Evolutionary conservation across 2,113 vertebrate genomes (phyloP), one percentile per base, ranked within the genome.

Genomic region (Lathamus discolor): DNA sequence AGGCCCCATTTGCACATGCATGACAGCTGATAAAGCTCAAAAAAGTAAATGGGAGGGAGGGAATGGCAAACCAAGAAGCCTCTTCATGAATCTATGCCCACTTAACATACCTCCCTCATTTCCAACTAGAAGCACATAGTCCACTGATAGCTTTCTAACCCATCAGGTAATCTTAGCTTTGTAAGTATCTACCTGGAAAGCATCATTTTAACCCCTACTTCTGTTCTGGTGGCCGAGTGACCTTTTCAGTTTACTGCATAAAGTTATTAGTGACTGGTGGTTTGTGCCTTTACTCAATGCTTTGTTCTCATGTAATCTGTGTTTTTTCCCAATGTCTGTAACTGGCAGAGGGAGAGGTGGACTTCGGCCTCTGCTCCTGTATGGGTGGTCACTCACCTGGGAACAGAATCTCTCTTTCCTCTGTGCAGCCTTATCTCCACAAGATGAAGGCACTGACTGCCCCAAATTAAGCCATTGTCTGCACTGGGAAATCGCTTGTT

Each of bases 401-500:
- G 33, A 46, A 46, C 0, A 0, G 29, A 72, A 22, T 52, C 13
- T 3, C 1, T 15, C 28, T 86, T 83, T 24, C 23, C 6, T 46
- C 23, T n/a, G 3, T 3, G 4, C 17, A n/a, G 85, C 44, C 24
- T 85, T 25, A 46, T 43, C 51, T 72, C 17, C 28, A 59, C 29
- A 41, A 52, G n/a, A 91, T 90, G 86, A 91, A 75, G 91, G 83
- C 57, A 84, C 77, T 44, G 59, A 67, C 25, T 67, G 74, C 27
- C 4, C 33, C 23, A 10, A 33, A n/a, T 91, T 86, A 62, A 89
- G 27, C 37, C 39, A 5, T 43, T 61, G 44, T 84, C 28, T 28
- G 72, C 92, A 90, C 85, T 81, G 11, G 76, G 88, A 92, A 97
- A 96, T n/a, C 84, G 17, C 13, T 33, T 85, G 64, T 75, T 91